A percentile compares a stretch with the other conserved stretches of the same genome.
phyloP scores from a whole-genome alignment of 1,140 invertebrate genomes.

The Carcinoscorpius rotundicauda region DNA sequence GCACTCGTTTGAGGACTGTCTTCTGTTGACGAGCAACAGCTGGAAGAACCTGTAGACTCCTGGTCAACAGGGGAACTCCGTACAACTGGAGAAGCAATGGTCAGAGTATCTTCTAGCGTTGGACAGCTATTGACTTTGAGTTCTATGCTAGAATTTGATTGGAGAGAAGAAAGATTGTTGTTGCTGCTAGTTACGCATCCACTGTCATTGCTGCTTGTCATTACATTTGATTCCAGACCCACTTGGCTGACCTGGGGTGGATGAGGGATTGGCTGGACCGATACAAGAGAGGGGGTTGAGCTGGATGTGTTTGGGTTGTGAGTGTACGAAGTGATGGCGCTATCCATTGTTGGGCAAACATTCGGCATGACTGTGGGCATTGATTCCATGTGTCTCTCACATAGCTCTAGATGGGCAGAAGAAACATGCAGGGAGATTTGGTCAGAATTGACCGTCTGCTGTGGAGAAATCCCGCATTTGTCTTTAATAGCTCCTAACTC shows the following conservation, averaged over 20 bases:
- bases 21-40: not conserved
- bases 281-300: not conserved
- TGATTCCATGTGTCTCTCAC: not conserved
- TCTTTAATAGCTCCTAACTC: conserved; percentile 85
- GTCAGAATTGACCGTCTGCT: not conserved
- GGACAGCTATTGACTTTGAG: not conserved
- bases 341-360: not conserved
- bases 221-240: not conserved
- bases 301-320: not conserved
- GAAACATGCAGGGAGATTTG: not conserved
- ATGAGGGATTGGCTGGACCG: not conserved
- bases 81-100: not conserved
- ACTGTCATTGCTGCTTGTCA: not conserved
- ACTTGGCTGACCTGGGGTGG: not conserved
- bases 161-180: not conserved
- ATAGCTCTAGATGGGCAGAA: not conserved
- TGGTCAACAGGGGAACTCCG: not conserved
- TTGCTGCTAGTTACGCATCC: not conserved
- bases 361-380: not conserved
- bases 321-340: not conserved
- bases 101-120: not conserved
- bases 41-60: not conserved
- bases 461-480: conserved; percentile 44
- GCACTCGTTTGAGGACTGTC: not conserved
- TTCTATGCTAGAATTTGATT: not conserved